A percentile compares a stretch with the other conserved stretches of the same genome.
Evolutionary conservation across 2,888 invertebrate genomes (phyloP).

Genomic region (Aproaerema taeniolella): DNA sequence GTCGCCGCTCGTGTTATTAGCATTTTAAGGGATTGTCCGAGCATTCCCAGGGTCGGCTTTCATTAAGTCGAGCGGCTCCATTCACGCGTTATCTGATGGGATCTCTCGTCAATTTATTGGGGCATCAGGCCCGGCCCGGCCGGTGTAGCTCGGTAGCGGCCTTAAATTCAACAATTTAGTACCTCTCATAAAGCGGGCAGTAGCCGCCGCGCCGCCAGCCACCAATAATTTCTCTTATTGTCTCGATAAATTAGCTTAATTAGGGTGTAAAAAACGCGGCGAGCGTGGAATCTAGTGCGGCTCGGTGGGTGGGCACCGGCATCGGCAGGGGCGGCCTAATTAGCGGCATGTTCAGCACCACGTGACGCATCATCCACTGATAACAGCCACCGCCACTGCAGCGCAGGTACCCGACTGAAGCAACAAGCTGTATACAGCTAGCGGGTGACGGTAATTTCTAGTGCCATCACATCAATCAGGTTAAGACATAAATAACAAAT

Average conservation of each 20-base stretch:
- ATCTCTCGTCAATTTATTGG: conserved; percentile 66
- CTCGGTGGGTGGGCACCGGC: conserved; percentile 57
- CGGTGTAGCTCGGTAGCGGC: conserved; percentile 69
- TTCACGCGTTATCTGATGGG: conserved; percentile 51
- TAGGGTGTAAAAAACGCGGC: conserved; percentile 70
- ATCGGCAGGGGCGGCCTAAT: conserved; percentile 27
- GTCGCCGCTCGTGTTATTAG: conserved; percentile 42
- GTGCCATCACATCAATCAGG: conserved; percentile 29
- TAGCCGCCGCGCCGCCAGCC: conserved; percentile 37
- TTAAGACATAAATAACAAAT: conserved; percentile 19
- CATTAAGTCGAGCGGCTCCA: conserved; percentile 39
- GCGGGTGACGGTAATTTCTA: too few species aligned
- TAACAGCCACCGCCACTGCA: neutral
- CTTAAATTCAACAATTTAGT: conserved; percentile 62
- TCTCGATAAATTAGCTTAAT: conserved; percentile 76
- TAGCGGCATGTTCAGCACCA: conserved; percentile 21
- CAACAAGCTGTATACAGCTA: conserved; percentile 14
- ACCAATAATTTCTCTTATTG: conserved; percentile 69
- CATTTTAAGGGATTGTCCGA: conserved; percentile 46
- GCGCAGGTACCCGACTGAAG: neutral
- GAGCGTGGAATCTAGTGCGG: conserved; percentile 63
- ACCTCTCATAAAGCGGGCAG: conserved; percentile 64
- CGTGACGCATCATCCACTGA: conserved; percentile 3
- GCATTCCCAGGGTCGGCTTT: conserved; percentile 37
- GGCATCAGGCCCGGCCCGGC: conserved; percentile 38